Evolutionary conservation across 37 sponge, comb jelly and placozoan genomes (phyloP).

Genomic region (Corticium candelabrum): DNA sequence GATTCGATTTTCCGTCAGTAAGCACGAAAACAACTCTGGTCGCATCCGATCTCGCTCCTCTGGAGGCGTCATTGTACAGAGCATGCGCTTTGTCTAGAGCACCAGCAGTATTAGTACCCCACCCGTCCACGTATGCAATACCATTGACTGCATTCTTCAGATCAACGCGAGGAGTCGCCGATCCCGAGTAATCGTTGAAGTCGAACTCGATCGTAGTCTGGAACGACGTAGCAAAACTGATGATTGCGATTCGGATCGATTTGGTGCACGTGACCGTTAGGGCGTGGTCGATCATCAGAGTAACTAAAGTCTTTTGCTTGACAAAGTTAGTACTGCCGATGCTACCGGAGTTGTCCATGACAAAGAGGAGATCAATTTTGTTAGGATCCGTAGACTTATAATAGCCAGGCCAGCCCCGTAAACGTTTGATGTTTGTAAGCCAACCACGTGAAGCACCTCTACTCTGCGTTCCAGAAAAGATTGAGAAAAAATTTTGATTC

Average conservation of each 20-base stretch:
- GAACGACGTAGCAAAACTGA: conserved; percentile 3
- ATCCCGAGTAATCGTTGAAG: neutral
- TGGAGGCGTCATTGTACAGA: neutral
- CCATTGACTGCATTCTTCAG: neutral
- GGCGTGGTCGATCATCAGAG: neutral
- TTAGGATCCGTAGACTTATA: neutral
- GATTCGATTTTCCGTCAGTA: conserved; percentile 7
- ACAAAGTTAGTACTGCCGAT: neutral
- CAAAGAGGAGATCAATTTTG: conserved; percentile 6
- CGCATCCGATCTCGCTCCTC: neutral
- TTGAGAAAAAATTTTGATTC: neutral
- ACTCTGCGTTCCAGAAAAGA: too few relatives aligned
- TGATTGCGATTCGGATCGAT: neutral
- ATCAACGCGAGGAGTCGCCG: neutral
- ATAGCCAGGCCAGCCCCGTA: too few relatives aligned
- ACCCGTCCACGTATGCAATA: neutral
- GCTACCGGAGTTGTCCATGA: conserved; percentile 10
- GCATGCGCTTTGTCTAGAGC: neutral
- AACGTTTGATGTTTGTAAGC: too few relatives aligned
- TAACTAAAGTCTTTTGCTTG: neutral
- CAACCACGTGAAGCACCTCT: too few relatives aligned
- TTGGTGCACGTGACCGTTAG: neutral
- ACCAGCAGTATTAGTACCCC: neutral
- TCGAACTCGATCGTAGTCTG: neutral
- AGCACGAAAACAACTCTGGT: neutral